phyloP scores from a whole-genome alignment of 2,113 vertebrate species.

The Urocolius indicus region DNA sequence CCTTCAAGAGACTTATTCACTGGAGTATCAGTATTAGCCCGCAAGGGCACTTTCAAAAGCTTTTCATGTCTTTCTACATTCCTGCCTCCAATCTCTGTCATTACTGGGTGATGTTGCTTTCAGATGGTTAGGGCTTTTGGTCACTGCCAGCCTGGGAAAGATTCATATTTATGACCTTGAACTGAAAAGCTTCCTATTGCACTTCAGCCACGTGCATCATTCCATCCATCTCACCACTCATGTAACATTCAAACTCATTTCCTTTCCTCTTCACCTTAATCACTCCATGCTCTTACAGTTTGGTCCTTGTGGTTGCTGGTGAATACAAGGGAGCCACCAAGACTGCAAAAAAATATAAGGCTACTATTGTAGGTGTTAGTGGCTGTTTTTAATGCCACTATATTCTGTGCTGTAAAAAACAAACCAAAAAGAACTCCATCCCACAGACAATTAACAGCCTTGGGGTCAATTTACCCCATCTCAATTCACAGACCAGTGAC shows the following conservation, averaged over 20 bases:
- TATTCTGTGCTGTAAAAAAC: background rate
- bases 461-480: background rate
- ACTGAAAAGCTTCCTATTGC: conserved; percentile 11
- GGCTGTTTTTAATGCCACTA: background rate
- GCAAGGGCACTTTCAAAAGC: conserved; percentile 64
- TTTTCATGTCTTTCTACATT: conserved; percentile 51
- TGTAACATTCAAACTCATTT: background rate
- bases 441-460: background rate
- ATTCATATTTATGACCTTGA: conserved; percentile 59
- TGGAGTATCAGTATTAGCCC: conserved; percentile 53
- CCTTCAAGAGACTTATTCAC: conserved; percentile 50
- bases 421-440: background rate
- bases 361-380: background rate
- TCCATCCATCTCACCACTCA: background rate
- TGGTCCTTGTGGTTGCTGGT: background rate
- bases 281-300: background rate
- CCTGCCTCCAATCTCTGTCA: conserved; percentile 40
- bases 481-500: background rate
- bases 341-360: background rate
- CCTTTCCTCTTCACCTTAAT: background rate
- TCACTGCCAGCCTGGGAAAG: conserved; percentile 2
- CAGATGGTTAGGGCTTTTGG: conserved; percentile 5
- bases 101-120: conserved; percentile 38
- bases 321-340: background rate
- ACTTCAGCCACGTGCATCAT: background rate